These are phyloP conservation scores for Oplegnathus fasciatus DNA, from an alignment of 2,113 vertebrate species.

Conservation along the genomic window DNA sequence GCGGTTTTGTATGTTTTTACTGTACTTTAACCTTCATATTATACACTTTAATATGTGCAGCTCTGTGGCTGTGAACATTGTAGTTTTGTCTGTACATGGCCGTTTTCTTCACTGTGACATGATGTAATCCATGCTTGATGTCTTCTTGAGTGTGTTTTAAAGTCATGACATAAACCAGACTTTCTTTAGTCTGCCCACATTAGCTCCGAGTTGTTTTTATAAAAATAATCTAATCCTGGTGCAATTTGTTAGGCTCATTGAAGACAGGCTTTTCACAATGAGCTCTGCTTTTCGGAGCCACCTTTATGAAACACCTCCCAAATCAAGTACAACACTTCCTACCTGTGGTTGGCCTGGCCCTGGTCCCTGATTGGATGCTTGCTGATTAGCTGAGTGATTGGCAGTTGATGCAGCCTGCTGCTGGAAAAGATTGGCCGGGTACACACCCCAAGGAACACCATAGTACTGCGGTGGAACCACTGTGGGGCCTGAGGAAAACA, in stretches of 20 bases:
- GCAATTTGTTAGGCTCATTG: background rate
- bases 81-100: background rate
- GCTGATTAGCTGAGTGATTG: constrained; percentile 89
- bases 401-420: constrained; percentile 93
- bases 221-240: background rate
- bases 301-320: background rate
- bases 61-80: background rate
- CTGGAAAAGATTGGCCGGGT: constrained; percentile 98
- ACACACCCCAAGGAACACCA: constrained; percentile 97
- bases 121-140: background rate
- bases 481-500: constrained; percentile 88
- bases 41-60: no score
- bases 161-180: background rate
- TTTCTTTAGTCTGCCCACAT: background rate
- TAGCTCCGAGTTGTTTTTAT: background rate
- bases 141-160: background rate
- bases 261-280: background rate
- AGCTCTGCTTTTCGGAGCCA: background rate
- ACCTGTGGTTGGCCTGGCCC: constrained; percentile 94
- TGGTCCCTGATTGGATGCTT: constrained; percentile 93
- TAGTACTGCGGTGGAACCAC: constrained; percentile 99
- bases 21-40: background rate
- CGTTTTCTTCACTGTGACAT: background rate
- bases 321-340: constrained; percentile 20
- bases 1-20: background rate